Evolutionary conservation across 2,113 vertebrate genomes (phyloP).

Genomic region (Bombycilla garrulus): DNA sequence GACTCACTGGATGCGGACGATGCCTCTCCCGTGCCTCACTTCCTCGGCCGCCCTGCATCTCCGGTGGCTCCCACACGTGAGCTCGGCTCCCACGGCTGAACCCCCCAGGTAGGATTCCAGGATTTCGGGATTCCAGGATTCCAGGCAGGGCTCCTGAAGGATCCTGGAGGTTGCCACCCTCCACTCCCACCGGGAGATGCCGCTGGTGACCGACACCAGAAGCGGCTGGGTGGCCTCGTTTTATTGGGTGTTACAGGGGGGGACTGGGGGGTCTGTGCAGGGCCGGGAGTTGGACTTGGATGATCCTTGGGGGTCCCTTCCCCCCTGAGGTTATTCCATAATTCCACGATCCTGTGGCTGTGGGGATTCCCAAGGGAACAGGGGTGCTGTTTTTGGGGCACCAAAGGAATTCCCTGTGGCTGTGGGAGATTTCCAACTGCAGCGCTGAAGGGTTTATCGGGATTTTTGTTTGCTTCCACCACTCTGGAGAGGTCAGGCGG

Average conservation of each 20-base stretch:
- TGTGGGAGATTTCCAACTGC: not conserved
- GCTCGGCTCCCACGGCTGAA: rapidly evolving
- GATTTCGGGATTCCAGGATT: too few relatives aligned
- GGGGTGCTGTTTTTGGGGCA: not conserved
- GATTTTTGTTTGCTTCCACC: not conserved
- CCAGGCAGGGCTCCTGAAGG: not conserved
- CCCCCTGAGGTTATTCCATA: not conserved
- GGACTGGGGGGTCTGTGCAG: not conserved
- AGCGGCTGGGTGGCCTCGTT: rapidly evolving
- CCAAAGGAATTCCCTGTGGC: not conserved
- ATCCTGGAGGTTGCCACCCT: not conserved
- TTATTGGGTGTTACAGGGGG: rapidly evolving
- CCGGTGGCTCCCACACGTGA: not conserved
- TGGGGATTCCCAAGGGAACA: not conserved
- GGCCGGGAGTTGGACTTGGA: rapidly evolving
- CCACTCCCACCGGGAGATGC: not conserved
- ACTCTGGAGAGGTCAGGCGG: not conserved
- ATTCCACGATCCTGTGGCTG: rapidly evolving
- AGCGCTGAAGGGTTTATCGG: rapidly evolving
- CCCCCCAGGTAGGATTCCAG: not conserved
- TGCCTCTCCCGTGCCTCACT: slow-evolving; percentile 11
- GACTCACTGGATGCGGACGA: not conserved
- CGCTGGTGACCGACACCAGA: not conserved
- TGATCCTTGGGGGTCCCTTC: not conserved
- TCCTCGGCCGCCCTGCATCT: not conserved